phyloP scores from a whole-genome alignment of 2,888 invertebrate genomes.

The Automeris io region DNA sequence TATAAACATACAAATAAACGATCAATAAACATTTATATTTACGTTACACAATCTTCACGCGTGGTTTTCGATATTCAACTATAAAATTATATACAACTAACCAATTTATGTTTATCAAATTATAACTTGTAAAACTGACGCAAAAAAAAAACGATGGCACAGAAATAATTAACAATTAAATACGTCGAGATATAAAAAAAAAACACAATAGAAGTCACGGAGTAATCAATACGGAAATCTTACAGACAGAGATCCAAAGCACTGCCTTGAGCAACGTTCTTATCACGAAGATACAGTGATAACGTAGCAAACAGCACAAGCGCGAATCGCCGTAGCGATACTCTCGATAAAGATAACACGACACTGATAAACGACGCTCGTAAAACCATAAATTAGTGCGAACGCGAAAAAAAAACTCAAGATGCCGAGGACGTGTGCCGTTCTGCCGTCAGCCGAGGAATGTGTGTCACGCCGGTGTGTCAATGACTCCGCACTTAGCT shows the following conservation, averaged over 20 bases:
- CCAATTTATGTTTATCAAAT: no score
- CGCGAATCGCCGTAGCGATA: slow-evolving; percentile 15
- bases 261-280: slow-evolving; percentile 31
- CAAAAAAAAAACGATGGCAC: slow-evolving; percentile 1
- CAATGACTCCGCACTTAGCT: slow-evolving; percentile 57
- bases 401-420: slow-evolving; percentile 39
- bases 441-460: slow-evolving; percentile 56
- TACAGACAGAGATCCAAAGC: slow-evolving; percentile 31
- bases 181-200: no score
- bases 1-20: slow-evolving; percentile 5
- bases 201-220: slow-evolving; percentile 13
- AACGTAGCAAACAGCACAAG: slow-evolving; percentile 28
- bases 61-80: no score
- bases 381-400: slow-evolving; percentile 41
- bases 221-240: slow-evolving; percentile 22
- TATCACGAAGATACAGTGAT: slow-evolving; percentile 39
- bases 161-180: slow-evolving; percentile 9
- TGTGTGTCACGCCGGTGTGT: slow-evolving; percentile 73
- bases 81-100: no score
- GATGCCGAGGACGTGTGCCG: slow-evolving; percentile 52
- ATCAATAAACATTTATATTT: slow-evolving; percentile 12
- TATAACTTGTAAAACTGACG: no score
- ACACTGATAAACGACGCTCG: slow-evolving; percentile 32
- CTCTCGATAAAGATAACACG: slow-evolving; percentile 15
- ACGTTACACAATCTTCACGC: no score